Conservation (phyloP, 1,140 invertebrate species). For the Fragariocoptes setiger region DNA sequence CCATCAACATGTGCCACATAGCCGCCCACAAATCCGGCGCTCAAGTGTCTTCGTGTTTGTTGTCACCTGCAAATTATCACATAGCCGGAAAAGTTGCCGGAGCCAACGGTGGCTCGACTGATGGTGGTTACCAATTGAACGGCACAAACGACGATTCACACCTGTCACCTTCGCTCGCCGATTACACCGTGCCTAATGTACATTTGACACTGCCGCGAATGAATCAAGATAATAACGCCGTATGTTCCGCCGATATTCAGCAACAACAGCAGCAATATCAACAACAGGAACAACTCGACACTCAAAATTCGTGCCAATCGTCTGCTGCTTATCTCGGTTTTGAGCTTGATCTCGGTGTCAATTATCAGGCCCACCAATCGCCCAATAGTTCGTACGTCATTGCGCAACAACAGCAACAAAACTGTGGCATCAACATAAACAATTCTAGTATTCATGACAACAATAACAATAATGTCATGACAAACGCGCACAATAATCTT, state of each 20-base stretch:
- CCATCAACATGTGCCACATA: no score
- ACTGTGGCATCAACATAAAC: neutral
- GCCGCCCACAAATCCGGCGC: no score
- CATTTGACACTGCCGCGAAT: no score
- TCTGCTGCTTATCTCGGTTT: neutral
- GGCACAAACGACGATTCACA: neutral
- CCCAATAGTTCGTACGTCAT: neutral
- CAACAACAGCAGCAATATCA: neutral
- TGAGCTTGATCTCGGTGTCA: neutral
- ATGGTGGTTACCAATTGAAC: neutral
- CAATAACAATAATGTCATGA: neutral
- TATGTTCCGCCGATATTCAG: neutral
- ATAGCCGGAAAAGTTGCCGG: neutral
- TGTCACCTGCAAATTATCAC: no score
- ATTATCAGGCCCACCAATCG: no score
- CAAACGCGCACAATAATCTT: neutral
- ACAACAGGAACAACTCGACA: neutral
- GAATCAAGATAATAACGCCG: no score
- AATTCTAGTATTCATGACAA: neutral
- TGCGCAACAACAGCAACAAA: neutral
- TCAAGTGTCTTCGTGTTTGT: no score
- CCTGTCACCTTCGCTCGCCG: neutral
- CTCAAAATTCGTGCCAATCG: neutral
- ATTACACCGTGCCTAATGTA: neutral
- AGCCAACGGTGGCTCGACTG: neutral